Evolutionary conservation across 1,140 invertebrate species (phyloP), one percentile per base, ranked within the genome.

Genomic region (Drosophila navojoa): DNA sequence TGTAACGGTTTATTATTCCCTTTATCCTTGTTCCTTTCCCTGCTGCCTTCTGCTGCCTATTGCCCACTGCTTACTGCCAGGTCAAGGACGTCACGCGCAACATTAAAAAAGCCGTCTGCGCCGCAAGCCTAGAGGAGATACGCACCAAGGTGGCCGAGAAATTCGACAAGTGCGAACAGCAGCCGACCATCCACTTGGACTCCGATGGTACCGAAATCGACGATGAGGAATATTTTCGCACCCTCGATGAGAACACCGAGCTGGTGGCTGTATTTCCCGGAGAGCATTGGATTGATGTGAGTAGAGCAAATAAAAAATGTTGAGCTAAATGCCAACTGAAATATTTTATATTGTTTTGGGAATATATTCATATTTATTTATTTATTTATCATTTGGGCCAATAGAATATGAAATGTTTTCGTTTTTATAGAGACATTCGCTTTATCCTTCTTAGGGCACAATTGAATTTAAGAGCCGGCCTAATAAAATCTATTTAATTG

Each of bases 151-250:
- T 95, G 40, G 93, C 93, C n/a, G 94, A 95, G 76, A 96, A 96
- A 91, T 93, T 96, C 92, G 94, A 92, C n/a, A 92, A 94, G 74
- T 91, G 92, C 32, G 94, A 94, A 61, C 74, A 90, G 32, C 93
- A 94, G 78, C 92, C 96, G n/a, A 96, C 95, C 54, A 94, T 96
- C 44, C 95, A 97, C 32, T 92, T 97, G 69, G 97, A 97, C 90
- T 95, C 94, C 63, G 97, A 97, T 92, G 97, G 96, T 16, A 97
- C 97, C 1, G 97, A 97, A 93, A 96, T 97, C 38, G 97, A 97
- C 77, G 96, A 97, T 82, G 96, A 97, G 91, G 96, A 97, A 89
- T 97, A 97, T 92, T 97, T 97, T 91, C 95, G 94, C 38, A 97
- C 96, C 1, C 92, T 97, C 55, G 96, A 97, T 81, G 95, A 94